These are phyloP conservation scores for Meghimatium bilineatum DNA, from an alignment of 2,888 invertebrate genomes.

Conservation along the genomic window DNA sequence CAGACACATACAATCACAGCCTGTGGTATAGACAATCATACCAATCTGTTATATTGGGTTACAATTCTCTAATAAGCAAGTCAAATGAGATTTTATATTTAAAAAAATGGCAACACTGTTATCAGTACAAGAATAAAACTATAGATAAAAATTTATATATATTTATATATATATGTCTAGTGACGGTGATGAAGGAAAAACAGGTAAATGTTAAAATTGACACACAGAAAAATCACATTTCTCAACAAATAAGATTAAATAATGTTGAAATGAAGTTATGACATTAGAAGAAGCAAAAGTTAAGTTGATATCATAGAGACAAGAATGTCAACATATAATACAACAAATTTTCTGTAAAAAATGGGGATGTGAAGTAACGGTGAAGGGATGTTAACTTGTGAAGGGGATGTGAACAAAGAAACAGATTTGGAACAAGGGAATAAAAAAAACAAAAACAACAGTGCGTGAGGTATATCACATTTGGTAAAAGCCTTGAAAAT, in stretches of 20 bases:
- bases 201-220: too few relatives aligned
- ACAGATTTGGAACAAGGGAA: neutral
- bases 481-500: constrained; percentile 21
- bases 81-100: too few relatives aligned
- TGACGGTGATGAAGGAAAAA: neutral
- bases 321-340: neutral
- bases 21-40: too few relatives aligned
- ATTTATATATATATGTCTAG: neutral
- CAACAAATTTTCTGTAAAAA: neutral
- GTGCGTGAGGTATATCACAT: constrained; percentile 37
- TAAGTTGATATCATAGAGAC: neutral
- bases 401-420: neutral
- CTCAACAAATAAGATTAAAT: neutral
- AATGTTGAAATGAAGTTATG: neutral
- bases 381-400: neutral
- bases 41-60: too few relatives aligned
- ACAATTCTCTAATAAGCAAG: too few relatives aligned
- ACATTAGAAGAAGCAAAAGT: neutral
- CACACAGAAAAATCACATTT: neutral
- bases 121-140: too few relatives aligned
- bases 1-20: neutral
- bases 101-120: too few relatives aligned
- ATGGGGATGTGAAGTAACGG: too few relatives aligned
- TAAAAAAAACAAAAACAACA: neutral
- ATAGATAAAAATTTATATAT: neutral